phyloP scores from a whole-genome alignment of 2,797 vertebrate genomes.

The Myripristis murdjan region DNA sequence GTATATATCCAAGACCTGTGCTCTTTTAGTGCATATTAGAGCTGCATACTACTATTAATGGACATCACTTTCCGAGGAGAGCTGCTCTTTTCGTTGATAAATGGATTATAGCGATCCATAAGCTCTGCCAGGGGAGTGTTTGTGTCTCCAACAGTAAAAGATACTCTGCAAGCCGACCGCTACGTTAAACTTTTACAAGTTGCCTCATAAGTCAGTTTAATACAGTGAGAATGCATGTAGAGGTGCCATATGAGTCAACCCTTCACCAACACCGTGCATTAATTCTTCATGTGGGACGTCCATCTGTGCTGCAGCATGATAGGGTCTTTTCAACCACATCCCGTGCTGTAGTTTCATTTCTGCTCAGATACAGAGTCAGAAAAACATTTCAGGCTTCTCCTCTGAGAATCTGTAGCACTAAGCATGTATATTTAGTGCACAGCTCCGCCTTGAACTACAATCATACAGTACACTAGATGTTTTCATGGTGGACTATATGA shows the following conservation, averaged over 20 bases:
- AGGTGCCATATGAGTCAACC: slow-evolving; percentile 7
- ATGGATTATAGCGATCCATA: slow-evolving; percentile 56
- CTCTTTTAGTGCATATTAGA: slow-evolving; percentile 44
- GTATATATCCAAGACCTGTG: slow-evolving; percentile 22
- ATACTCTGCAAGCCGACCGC: slow-evolving; percentile 28
- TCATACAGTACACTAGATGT: neutral
- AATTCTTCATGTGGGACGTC: slow-evolving; percentile 31
- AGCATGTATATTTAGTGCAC: neutral
- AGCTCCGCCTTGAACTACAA: slow-evolving; percentile 3
- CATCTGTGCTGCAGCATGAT: neutral
- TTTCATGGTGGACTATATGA: neutral
- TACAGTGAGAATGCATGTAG: slow-evolving; percentile 15
- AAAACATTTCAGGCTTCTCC: slow-evolving; percentile 26
- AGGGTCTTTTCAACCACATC: neutral
- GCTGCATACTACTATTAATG: slow-evolving; percentile 27
- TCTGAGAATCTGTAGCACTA: slow-evolving; percentile 3
- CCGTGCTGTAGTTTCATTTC: slow-evolving; percentile 9
- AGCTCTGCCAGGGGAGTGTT: slow-evolving; percentile 61
- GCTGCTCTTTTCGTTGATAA: slow-evolving; percentile 48
- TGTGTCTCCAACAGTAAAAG: slow-evolving; percentile 33
- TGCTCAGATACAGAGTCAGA: neutral
- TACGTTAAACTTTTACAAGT: slow-evolving; percentile 56
- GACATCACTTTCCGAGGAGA: slow-evolving; percentile 18
- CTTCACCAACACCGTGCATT: slow-evolving; percentile 23
- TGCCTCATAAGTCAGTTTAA: slow-evolving; percentile 36